Evolutionary conservation across 2,888 invertebrate genomes (phyloP), one percentile per base, ranked within the genome.

Genomic region (Torymus auratus): DNA sequence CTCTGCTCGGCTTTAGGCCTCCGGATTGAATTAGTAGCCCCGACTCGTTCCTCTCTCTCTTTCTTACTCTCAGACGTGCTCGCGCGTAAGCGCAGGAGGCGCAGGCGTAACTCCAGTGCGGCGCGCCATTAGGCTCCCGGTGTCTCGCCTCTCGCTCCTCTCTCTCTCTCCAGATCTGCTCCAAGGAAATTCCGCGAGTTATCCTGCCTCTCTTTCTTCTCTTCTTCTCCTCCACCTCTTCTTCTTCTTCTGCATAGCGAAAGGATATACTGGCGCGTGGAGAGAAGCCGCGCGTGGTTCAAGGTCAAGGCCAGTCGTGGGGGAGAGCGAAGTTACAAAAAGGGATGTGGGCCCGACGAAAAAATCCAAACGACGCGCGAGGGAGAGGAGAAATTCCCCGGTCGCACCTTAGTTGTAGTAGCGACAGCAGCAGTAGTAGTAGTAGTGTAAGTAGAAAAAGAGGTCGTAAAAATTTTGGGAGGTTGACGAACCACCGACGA

Each of bases 101-200:
- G 64, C 41, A 50, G 60, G 80, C 76, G 80, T 80, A 80, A 80
- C 50, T 74, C 71, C 67, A 55, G 75, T 64, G 12, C 12, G 11
- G n/a, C 53, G 56, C 69, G 72, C 77, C 77, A 81, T 81, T 81
- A 81, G 73, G 77, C 81, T 81, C 81, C 77, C 53, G 73, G 73
- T 77, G 73, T 73, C 73, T 73, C 69, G 76, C 60, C 14, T 11
- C 58, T 58, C 15, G 20, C 20, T 20, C 20, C 28, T 28, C 28
- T 28, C 28, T 10, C n/a, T 28, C 56, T 2, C 50, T n/a, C 41
- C 41, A 14, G 58, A 77, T 71, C n/a, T 23, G 64, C 73, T 53
- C 53, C 41, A 20, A 81, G 73, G 73, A 73, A 77, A 72, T 77
- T 73, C 72, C 72, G 20, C 50, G 68, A 69, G 78, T 78, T 72